Evolutionary conservation across 1,140 invertebrate genomes (phyloP).

Genomic region (Apocrypta bakeri): DNA sequence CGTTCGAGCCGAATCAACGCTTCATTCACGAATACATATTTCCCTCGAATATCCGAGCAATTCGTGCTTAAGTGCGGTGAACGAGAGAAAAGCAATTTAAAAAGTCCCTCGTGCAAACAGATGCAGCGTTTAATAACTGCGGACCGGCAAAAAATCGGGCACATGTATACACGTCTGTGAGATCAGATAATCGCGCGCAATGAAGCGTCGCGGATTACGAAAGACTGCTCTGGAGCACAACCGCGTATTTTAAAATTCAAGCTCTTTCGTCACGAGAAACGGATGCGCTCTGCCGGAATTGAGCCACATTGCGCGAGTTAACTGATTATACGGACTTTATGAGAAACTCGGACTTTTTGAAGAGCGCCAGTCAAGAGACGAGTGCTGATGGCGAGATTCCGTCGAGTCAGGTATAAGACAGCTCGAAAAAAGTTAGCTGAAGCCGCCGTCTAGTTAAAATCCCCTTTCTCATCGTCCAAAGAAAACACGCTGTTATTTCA

Average conservation of each 20-base stretch:
- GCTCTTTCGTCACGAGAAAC: constrained; percentile 10
- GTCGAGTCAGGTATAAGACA: not conserved
- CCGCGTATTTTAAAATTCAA: constrained; percentile 16
- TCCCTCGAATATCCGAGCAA: not conserved
- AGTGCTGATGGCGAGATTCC: not conserved
- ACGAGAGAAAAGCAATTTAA: not conserved
- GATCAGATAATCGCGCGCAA: constrained; percentile 38
- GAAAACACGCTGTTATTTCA: not conserved
- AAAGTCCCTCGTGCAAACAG: constrained; percentile 34
- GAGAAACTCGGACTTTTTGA: not conserved
- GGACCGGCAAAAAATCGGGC: constrained; percentile 10
- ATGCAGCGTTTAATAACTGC: constrained; percentile 32
- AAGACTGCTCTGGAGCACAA: not conserved
- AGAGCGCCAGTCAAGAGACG: not conserved
- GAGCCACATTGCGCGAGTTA: not conserved
- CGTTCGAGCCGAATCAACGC: too few species aligned
- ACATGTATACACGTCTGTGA: not conserved
- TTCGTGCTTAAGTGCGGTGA: too few species aligned
- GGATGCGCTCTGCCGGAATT: constrained; percentile 11
- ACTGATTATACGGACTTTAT: not conserved
- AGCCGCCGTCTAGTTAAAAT: not conserved
- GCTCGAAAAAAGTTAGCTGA: not conserved
- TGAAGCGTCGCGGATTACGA: constrained; percentile 27
- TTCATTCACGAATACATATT: too few species aligned
- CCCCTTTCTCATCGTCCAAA: not conserved